Evolutionary conservation across 1,140 invertebrate species (phyloP).

Genomic region (Armadillidium nasatum): DNA sequence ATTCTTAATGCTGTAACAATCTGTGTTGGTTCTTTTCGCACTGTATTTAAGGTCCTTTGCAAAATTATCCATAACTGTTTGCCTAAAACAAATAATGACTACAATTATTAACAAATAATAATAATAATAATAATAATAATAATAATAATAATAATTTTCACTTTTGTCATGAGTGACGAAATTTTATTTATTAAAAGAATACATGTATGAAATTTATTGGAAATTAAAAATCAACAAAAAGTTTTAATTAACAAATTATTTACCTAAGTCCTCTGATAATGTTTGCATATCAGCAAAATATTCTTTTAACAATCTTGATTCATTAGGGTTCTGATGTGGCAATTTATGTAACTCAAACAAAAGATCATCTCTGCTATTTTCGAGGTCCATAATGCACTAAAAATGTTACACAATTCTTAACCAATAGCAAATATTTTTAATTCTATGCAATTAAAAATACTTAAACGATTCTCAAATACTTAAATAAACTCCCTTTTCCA

Average conservation of each 20-base stretch:
- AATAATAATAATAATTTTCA: too few relatives aligned
- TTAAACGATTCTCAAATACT: too few relatives aligned
- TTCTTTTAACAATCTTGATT: conserved; percentile 84
- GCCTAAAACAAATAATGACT: conserved; percentile 51
- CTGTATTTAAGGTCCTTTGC: conserved; percentile 84
- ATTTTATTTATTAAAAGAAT: neutral
- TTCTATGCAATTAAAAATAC: too few relatives aligned
- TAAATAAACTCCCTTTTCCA: too few relatives aligned
- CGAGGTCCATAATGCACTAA: conserved; percentile 88
- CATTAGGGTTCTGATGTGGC: conserved; percentile 81
- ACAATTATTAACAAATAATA: too few relatives aligned
- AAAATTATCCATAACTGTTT: conserved; percentile 87
- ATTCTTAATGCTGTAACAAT: conserved; percentile 94
- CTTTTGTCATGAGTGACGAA: neutral
- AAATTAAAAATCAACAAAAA: conserved; percentile 17
- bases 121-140: too few relatives aligned
- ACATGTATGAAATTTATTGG: neutral
- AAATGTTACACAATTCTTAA: too few relatives aligned
- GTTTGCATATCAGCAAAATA: conserved; percentile 94
- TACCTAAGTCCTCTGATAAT: conserved; percentile 73
- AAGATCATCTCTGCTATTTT: conserved; percentile 92
- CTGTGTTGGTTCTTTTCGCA: conserved; percentile 88
- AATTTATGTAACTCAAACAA: conserved; percentile 91
- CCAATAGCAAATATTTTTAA: too few relatives aligned
- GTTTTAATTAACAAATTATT: conserved; percentile 44